Percentiles rank a stretch among this genome's conserved stretches.
These are phyloP conservation scores for Zalophus californianus DNA, from an alignment of 2,797 vertebrate genomes.

Conservation along the genomic window DNA sequence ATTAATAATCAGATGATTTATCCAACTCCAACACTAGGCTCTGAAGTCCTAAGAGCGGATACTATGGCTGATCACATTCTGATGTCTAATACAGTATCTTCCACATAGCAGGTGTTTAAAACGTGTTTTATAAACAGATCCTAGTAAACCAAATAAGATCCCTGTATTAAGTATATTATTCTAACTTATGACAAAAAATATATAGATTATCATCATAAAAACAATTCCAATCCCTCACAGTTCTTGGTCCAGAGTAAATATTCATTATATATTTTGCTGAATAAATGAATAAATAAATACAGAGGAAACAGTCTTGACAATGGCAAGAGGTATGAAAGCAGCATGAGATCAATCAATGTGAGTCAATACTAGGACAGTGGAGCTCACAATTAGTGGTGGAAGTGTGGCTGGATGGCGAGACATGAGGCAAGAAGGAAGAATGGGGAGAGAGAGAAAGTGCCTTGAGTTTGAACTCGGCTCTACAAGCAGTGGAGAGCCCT, in stretches of 20 bases:
- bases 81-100: background rate
- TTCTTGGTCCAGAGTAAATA: background rate
- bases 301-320: background rate
- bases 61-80: background rate
- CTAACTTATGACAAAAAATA: constrained; percentile 5
- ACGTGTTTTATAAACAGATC: background rate
- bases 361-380: background rate
- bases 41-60: background rate
- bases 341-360: background rate
- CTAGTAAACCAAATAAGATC: background rate
- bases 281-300: background rate
- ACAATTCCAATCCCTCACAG: background rate
- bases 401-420: background rate
- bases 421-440: background rate
- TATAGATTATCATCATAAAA: background rate
- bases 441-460: background rate
- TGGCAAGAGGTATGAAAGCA: background rate
- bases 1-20: background rate
- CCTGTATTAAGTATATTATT: background rate
- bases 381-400: background rate
- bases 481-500: background rate
- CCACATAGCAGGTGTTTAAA: background rate
- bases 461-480: background rate
- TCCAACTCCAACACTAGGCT: background rate
- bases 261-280: background rate